Evolutionary conservation across 2,888 invertebrate species (phyloP).

Genomic region (Corythucha ciliata): DNA sequence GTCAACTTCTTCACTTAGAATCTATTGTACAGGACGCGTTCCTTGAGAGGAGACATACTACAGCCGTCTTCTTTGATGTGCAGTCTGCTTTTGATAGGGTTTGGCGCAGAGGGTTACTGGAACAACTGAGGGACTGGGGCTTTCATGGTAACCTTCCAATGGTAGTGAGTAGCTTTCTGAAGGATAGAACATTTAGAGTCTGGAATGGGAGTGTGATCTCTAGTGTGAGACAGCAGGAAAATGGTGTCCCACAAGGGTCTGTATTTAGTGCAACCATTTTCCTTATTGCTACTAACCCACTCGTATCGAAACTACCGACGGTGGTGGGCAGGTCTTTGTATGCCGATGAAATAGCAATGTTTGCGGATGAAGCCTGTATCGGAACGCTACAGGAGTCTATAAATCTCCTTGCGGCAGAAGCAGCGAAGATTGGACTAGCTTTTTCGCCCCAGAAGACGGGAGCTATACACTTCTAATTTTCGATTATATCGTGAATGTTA

Average conservation of each 20-base stretch:
- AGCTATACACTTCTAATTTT: neutral
- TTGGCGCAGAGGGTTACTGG: neutral
- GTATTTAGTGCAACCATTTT: constrained; percentile 5
- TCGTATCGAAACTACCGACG: neutral
- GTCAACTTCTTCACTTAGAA: neutral
- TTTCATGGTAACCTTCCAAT: neutral
- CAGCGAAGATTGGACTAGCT: too few species aligned
- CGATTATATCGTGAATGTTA: too few species aligned
- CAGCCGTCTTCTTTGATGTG: constrained; percentile 3
- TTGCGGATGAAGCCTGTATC: neutral
- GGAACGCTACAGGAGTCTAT: too few species aligned
- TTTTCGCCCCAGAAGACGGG: neutral
- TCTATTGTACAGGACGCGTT: neutral
- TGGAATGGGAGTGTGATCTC: neutral
- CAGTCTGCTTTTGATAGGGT: neutral
- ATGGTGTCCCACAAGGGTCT: constrained; percentile 10
- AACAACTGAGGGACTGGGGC: neutral
- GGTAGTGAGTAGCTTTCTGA: neutral
- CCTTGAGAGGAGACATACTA: neutral
- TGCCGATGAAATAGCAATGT: neutral
- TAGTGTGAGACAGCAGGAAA: neutral
- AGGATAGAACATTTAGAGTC: neutral
- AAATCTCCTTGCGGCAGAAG: too few species aligned
- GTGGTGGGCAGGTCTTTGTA: neutral
- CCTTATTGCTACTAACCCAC: neutral